Evolutionary conservation across 2,113 vertebrate species (phyloP).

Genomic region (Pandion haliaetus): DNA sequence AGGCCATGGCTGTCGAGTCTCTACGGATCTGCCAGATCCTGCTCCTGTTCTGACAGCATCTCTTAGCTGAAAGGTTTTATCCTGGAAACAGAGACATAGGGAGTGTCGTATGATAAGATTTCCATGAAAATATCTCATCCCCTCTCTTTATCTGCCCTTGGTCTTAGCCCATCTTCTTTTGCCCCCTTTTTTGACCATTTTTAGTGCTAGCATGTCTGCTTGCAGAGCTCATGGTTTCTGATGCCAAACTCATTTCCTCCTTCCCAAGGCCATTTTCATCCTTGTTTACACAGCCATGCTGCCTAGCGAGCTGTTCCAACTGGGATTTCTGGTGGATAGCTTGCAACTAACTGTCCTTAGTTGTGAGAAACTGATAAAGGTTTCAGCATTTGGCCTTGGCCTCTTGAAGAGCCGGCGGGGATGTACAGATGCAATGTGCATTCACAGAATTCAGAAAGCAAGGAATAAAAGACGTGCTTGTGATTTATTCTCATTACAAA

Average conservation of each 20-base stretch:
- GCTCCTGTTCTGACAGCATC: neutral
- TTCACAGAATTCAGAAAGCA: neutral
- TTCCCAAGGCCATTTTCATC: conserved; percentile 23
- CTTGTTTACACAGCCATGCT: conserved; percentile 27
- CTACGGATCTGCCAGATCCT: neutral
- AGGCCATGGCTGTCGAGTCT: neutral
- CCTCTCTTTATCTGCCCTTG: neutral
- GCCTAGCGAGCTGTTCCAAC: neutral
- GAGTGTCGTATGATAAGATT: neutral
- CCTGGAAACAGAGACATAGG: neutral
- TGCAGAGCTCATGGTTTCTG: neutral
- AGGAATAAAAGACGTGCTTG: neutral
- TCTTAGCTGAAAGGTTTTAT: neutral
- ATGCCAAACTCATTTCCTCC: conserved; percentile 13
- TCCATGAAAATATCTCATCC: neutral
- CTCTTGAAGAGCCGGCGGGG: neutral
- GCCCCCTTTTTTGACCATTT: neutral
- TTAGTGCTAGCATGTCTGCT: neutral
- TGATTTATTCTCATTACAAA: neutral
- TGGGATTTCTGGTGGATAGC: neutral
- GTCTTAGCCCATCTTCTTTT: neutral
- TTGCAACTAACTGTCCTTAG: neutral
- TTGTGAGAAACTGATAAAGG: neutral
- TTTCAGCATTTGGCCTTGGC: neutral
- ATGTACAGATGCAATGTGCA: neutral